Conservation (phyloP, 1,140 invertebrate genomes). For the Trachymyrmex septentrionalis region DNA sequence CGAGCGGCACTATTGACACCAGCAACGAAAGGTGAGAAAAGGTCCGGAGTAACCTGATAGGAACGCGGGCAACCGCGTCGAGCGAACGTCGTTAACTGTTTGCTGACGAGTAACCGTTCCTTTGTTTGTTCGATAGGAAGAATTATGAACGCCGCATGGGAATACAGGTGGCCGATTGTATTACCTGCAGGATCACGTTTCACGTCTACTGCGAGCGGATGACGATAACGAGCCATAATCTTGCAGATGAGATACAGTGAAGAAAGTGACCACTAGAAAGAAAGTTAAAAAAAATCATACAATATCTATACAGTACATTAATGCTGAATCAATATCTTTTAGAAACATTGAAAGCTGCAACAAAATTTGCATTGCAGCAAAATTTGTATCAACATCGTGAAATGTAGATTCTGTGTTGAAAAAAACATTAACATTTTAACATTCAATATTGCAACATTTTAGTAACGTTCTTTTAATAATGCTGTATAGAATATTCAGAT, state of each 20-base stretch:
- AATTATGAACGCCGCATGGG: constrained; percentile 70
- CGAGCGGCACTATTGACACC: not conserved
- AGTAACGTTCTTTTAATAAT: no score
- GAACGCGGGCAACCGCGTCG: not conserved
- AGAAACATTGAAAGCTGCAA: no score
- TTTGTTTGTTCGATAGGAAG: constrained; percentile 79
- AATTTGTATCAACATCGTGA: no score
- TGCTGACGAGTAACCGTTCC: constrained; percentile 46
- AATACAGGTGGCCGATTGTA: constrained; percentile 22
- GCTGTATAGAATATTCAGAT: not conserved
- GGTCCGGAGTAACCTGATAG: constrained; percentile 20
- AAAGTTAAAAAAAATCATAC: no score
- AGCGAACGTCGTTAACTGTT: constrained; percentile 46
- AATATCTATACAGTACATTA: no score
- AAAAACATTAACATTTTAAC: no score
- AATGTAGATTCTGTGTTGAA: no score
- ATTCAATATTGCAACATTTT: no score
- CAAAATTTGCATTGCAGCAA: no score
- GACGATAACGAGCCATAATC: constrained; percentile 1
- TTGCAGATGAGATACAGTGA: constrained; percentile 6
- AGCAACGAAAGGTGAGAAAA: not conserved
- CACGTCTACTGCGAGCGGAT: not conserved
- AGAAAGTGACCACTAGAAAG: not conserved
- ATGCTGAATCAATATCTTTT: no score
- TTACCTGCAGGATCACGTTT: constrained; percentile 30